Evolutionary conservation across 2,888 invertebrate species (phyloP).

Genomic region (Rotaria sp.): DNA sequence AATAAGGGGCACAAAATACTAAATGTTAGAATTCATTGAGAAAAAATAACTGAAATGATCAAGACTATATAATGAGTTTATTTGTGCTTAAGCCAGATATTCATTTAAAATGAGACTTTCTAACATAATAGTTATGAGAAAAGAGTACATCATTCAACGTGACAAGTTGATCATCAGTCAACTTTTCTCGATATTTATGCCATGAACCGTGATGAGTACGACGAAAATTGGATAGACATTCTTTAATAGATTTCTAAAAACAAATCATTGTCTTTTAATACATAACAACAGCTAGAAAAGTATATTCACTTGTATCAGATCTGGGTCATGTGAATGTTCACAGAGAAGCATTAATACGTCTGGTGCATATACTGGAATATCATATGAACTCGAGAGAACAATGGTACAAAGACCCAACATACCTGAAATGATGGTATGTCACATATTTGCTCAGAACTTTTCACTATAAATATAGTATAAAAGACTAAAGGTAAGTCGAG

Average conservation of each 20-base stretch:
- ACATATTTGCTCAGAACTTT: too few species aligned
- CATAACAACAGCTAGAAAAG: too few species aligned
- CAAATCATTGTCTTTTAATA: too few species aligned
- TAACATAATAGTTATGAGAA: conserved; percentile 81
- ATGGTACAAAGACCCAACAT: conserved; percentile 80
- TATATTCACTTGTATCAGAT: conserved; percentile 71
- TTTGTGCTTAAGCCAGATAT: too few species aligned
- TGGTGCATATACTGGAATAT: conserved; percentile 70
- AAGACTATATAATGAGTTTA: too few species aligned
- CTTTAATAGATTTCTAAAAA: conserved; percentile 71
- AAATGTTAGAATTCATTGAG: too few species aligned
- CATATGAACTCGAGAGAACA: conserved; percentile 78
- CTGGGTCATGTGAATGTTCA: conserved; percentile 74
- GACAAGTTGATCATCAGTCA: conserved; percentile 77
- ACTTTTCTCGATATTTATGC: conserved; percentile 75
- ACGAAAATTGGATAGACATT: conserved; percentile 77
- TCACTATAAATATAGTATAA: too few species aligned
- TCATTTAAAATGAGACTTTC: too few species aligned
- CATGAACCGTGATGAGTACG: conserved; percentile 87
- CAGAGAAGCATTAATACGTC: conserved; percentile 71
- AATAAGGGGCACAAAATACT: too few species aligned
- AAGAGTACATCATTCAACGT: conserved; percentile 77
- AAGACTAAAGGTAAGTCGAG: too few species aligned
- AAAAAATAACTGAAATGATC: too few species aligned
- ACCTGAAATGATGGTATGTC: conserved; percentile 56